Percentiles rank a stretch among this genome's conserved stretches.
Evolutionary conservation across 1,140 invertebrate species (phyloP).

Genomic region (Drosophila fuyamai): DNA sequence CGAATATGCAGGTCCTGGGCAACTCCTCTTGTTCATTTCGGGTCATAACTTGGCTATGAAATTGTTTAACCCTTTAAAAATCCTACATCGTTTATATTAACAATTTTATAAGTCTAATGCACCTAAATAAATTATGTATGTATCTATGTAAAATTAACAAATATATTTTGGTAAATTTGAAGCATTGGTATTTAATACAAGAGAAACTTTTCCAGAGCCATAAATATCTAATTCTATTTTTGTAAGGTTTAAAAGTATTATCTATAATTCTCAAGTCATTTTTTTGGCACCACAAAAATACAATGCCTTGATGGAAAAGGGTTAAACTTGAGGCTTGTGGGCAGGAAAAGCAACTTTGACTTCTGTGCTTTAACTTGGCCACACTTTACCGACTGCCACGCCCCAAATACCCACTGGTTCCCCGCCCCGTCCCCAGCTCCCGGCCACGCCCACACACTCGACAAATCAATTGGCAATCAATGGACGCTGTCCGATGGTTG

Average conservation of each 20-base stretch:
- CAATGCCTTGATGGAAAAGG: neutral
- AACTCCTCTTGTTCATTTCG: constrained; percentile 9
- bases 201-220: neutral
- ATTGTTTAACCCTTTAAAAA: constrained; percentile 35
- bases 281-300: neutral
- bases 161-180: no score
- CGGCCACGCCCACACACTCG: constrained; percentile 22
- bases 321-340: constrained; percentile 7
- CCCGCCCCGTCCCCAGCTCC: neutral
- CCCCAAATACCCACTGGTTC: constrained; percentile 3
- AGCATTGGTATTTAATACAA: neutral
- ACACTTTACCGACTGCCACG: constrained; percentile 28
- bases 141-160: no score
- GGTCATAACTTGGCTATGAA: constrained; percentile 55
- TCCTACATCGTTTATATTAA: neutral
- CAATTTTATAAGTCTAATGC: neutral
- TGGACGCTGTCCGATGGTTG: constrained; percentile 36
- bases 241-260: neutral
- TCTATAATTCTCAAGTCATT: neutral
- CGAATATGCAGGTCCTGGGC: constrained; percentile 44
- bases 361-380: constrained; percentile 22
- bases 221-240: neutral
- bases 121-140: no score
- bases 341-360: constrained; percentile 27
- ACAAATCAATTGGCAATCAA: constrained; percentile 76